Evolutionary conservation across 2,113 vertebrate genomes (phyloP), one percentile per base, ranked within the genome.

Genomic region (Rhadina sibilatrix): DNA sequence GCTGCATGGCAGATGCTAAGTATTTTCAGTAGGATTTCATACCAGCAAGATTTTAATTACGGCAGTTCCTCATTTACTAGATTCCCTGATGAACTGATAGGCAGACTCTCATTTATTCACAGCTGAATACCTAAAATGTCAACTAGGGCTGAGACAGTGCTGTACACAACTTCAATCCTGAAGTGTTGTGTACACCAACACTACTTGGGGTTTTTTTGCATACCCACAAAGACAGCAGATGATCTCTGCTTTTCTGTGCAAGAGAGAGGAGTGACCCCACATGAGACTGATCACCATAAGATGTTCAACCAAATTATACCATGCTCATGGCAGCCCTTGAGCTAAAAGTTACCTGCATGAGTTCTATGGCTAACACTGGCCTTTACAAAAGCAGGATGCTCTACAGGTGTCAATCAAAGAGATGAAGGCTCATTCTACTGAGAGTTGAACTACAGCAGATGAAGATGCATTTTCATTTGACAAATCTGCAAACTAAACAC

Each of bases 1-100:
- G 40, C 65, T 79, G 69, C 69, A 53, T 57, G 76, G 38, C 72
- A 95, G 83, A 90, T 71, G 64, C 61, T 71, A 87, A 90, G 76
- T 46, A 80, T 92, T 94, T 96, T 88, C 85, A 83, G 86, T 27
- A 71, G 35, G 60, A 83, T 90, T 96, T 90, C 79, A 93, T 71
- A 95, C 63, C 59, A 83, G 60, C 64, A 91, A 89, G 79, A 89
- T 81, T 95, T 94, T 97, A 96, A 96, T 96, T 93, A 96, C 65
- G 4, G 37, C 5, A 0, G 64, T 53, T 96, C 75, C 60, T 97
- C 80, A 78, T 92, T 94, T 93, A 68, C 68, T 81, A 59, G 60
- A 81, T 81, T 95, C 82, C 85, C 92, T 42, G 72, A 90, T 88
- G 92, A 94, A 94, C 85, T 69, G n/a, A 92, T 46, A 88, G 66